Base-by-base conservation (phyloP, 1,140 invertebrate species). In the Episyrphus balteatus region DNA sequence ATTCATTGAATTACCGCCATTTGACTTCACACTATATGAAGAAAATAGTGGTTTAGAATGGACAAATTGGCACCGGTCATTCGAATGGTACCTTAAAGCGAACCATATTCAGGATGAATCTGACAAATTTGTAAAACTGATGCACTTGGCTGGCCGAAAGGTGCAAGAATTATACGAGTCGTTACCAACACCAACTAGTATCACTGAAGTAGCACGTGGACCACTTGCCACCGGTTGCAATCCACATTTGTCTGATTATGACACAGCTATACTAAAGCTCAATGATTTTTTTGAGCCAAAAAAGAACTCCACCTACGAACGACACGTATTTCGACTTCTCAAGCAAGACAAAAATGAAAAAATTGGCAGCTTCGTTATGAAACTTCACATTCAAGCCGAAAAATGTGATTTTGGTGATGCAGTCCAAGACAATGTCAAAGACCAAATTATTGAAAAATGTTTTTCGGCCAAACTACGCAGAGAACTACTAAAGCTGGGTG, bases 361-460 rank as follows among this genome's bases (percentile, higher is more conserved):
- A 8, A 33, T 44, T 7, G 32, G 13, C 13, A 12, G 10, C 8
- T 44, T 44, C 17, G 30, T 26, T 5, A 44, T 44, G 8, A 17
- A 26, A 17, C 19, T 44, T 10, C 43, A 30, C 6, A 19, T 9
- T 10, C 43, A 44, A 19, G 43, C 43, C 5, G 32, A 44, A n/a
- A n/a, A n/a, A n/a, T n/a, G n/a, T n/a, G 43, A 32, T 13, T 44
- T 44, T 34, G 43, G 43, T 19, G 18, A 44, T 19, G 7, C 30
- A 11, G 8, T 33, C 7, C 17, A 44, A n/a, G 43, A 44, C 13
- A 31, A 44, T 17, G 17, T 44, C 26, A 44, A 44, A 17, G 43
- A 44, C 43, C 43, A 44, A 34, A 44, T 44, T 7, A 44, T 34
- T 17, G 21, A 31, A 32, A 34, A 31, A 7, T 44, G 32, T 34